phyloP scores from a whole-genome alignment of 2,113 vertebrate genomes.

The Pampusana beccarii region DNA sequence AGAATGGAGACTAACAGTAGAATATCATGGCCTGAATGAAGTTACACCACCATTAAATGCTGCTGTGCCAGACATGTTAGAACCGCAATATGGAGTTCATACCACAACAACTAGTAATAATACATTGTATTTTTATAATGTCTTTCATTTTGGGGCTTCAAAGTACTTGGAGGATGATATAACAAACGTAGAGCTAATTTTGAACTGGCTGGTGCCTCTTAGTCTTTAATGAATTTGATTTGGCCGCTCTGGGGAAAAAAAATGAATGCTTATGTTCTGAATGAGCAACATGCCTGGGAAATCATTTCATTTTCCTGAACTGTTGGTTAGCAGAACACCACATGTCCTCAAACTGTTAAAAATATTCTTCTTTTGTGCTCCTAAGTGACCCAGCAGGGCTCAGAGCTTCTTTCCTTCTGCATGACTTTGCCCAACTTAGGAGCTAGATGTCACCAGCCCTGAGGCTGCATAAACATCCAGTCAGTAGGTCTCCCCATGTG shows the following conservation, averaged over 20 bases:
- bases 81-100: too few relatives aligned
- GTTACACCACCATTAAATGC: too few relatives aligned
- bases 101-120: background rate
- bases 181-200: background rate
- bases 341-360: background rate
- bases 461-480: background rate
- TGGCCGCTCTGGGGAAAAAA: background rate
- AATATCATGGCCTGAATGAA: too few relatives aligned
- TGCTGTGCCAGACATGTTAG: too few relatives aligned
- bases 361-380: background rate
- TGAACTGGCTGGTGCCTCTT: background rate
- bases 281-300: background rate
- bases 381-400: background rate
- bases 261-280: background rate
- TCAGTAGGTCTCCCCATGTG: background rate
- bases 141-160: background rate
- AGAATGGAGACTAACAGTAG: too few relatives aligned
- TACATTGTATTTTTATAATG: background rate
- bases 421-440: background rate
- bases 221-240: background rate
- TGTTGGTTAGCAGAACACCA: background rate
- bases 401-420: background rate
- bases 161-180: background rate
- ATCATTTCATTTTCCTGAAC: background rate
- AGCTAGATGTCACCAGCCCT: background rate